Evolutionary conservation across 2,888 invertebrate genomes (phyloP), one percentile per base, ranked within the genome.

Genomic region (Drosophila aldrichi): DNA sequence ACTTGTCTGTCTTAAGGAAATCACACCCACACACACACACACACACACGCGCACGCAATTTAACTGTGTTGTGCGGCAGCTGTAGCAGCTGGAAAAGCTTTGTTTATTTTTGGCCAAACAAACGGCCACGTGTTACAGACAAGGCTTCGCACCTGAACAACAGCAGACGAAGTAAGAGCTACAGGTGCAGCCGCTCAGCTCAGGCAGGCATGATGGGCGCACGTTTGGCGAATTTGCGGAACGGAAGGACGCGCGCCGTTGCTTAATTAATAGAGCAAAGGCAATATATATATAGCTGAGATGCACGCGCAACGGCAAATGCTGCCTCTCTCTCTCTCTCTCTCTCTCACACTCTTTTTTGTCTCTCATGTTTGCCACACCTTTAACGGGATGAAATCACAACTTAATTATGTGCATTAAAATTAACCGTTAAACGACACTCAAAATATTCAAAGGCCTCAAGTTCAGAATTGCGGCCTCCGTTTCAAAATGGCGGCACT

Each of bases 231-330:
- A 85, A 73, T 71, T 76, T 66, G 54, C 65, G 18, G 54, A 67
- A 59, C 75, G 48, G 78, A 73, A 85, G 85, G 85, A 70, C 67
- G 64, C 61, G 57, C 59, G 63, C 59, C 48, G 8, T 51, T 55
- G 65, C 44, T 64, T 87, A 82, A 82, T 87, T 87, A 79, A 66
- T 81, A 75, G 34, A 46, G 36, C 56, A 62, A 48, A 51, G 25
- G 20, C 41, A 38, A 69, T 69, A 68, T 48, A 40, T n/a, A 40
- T 8, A 2, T n/a, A n/a, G n/a, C 40, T 40, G 40, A n/a, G 40
- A 44, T 41, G 52, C 14, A 43, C 41, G 41, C 40, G 43, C 43
- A 20, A 41, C 41, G 2, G 10, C 41, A 18, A 18, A 1, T n/a
- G 25, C 46, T 22, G 22, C 2, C 16, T 9, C n/a, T n/a, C 10